These are phyloP conservation scores for Parascotia fuliginaria DNA, from an alignment of 2,888 invertebrate genomes.

Conservation along the genomic window DNA sequence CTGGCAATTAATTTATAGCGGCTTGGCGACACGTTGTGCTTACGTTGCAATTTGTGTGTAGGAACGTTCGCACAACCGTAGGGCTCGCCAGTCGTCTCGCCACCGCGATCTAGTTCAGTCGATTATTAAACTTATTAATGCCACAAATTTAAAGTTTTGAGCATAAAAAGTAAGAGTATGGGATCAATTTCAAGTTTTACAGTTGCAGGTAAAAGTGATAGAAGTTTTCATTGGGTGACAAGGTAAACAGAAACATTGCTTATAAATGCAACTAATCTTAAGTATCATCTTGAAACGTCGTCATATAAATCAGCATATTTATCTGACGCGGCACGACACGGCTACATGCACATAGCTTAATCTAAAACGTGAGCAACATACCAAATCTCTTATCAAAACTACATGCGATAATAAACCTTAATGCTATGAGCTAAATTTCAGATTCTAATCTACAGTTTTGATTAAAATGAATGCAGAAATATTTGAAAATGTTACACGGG, in stretches of 20 bases:
- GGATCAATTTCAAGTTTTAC: too few species aligned
- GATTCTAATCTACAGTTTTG: slow-evolving; percentile 1
- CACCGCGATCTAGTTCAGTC: too few species aligned
- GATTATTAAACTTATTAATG: too few species aligned
- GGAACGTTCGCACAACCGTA: too few species aligned
- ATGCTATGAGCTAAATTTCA: not conserved
- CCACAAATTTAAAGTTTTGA: too few species aligned
- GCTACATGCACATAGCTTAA: slow-evolving; percentile 39
- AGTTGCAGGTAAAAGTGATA: too few species aligned
- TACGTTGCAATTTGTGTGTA: too few species aligned
- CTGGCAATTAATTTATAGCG: too few species aligned
- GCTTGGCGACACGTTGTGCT: too few species aligned
- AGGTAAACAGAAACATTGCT: not conserved
- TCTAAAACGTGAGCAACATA: slow-evolving; percentile 45
- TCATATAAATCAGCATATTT: slow-evolving; percentile 47
- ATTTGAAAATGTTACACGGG: slow-evolving; percentile 43
- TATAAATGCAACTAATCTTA: not conserved
- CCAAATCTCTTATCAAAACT: slow-evolving; percentile 14
- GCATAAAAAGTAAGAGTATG: too few species aligned
- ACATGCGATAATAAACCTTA: slow-evolving; percentile 26
- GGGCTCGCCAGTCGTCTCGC: too few species aligned
- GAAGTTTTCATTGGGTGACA: too few species aligned
- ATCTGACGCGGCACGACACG: slow-evolving; percentile 25
- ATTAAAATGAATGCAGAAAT: slow-evolving; percentile 31
- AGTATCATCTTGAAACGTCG: slow-evolving; percentile 17